Conservation (phyloP, 2,797 vertebrate species). For the Coccyzus lansbergi region DNA sequence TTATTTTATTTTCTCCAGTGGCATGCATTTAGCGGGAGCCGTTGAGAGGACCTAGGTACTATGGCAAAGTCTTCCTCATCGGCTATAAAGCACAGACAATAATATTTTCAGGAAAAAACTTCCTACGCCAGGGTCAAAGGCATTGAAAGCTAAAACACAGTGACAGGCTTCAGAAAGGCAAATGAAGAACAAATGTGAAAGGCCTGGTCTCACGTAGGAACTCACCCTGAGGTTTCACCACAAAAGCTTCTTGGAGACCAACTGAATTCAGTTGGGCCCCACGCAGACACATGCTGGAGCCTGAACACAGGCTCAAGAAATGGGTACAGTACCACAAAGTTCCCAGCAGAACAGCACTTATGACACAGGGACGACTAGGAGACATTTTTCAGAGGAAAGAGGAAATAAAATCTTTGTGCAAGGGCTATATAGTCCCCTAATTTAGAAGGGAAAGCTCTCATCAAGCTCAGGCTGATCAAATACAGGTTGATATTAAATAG, state of each 20-base stretch:
- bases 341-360: no score
- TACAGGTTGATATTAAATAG: no score
- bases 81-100: background rate
- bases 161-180: background rate
- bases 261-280: background rate
- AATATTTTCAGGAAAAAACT: background rate
- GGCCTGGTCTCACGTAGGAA: background rate
- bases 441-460: no score
- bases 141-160: background rate
- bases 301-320: background rate
- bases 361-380: background rate
- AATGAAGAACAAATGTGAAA: background rate
- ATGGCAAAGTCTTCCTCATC: background rate
- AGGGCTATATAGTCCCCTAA: no score
- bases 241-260: background rate
- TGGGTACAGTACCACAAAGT: accelerated
- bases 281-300: background rate
- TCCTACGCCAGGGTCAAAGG: background rate
- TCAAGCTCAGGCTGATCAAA: no score
- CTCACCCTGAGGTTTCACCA: background rate
- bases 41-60: background rate
- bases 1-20: slow-evolving; percentile 2
- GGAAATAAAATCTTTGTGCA: no score
- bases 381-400: background rate
- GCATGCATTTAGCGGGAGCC: background rate